These are phyloP conservation scores for Conomelus anceps DNA, from an alignment of 2,888 invertebrate genomes.

Conservation along the genomic window DNA sequence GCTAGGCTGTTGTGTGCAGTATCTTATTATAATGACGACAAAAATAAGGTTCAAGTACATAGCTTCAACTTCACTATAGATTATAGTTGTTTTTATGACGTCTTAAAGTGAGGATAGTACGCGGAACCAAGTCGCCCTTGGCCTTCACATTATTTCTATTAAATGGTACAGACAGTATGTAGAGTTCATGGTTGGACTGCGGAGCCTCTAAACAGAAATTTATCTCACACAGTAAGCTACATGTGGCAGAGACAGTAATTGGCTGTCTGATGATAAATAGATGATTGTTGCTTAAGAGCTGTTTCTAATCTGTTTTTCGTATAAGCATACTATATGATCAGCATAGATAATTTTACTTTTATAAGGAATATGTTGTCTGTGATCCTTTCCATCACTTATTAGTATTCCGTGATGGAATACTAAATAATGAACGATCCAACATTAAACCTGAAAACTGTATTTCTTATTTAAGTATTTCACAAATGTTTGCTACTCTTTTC, in stretches of 20 bases:
- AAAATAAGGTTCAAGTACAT: not conserved
- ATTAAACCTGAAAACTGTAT: too few species aligned
- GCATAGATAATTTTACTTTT: too few species aligned
- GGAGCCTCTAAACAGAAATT: not conserved
- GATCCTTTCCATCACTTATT: too few species aligned
- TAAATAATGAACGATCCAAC: too few species aligned
- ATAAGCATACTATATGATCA: too few species aligned
- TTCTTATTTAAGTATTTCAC: too few species aligned
- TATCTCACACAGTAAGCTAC: not conserved
- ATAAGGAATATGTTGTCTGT: too few species aligned
- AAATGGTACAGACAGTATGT: not conserved
- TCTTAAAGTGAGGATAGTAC: not conserved
- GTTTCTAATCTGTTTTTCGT: too few species aligned
- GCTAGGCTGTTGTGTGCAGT: not conserved
- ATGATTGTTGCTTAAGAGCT: too few species aligned
- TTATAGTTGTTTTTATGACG: not conserved
- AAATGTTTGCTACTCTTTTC: too few species aligned
- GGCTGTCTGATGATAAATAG: not conserved
- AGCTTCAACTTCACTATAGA: not conserved
- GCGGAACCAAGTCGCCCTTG: not conserved
- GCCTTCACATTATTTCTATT: not conserved
- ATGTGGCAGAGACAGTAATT: not conserved
- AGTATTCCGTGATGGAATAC: too few species aligned
- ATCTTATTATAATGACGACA: not conserved
- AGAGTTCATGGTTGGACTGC: not conserved